A percentile compares a stretch with the other conserved stretches of the same genome.
These are phyloP conservation scores for Pogonognathellus flavescens DNA, from an alignment of 1,140 invertebrate genomes.

Conservation along the genomic window DNA sequence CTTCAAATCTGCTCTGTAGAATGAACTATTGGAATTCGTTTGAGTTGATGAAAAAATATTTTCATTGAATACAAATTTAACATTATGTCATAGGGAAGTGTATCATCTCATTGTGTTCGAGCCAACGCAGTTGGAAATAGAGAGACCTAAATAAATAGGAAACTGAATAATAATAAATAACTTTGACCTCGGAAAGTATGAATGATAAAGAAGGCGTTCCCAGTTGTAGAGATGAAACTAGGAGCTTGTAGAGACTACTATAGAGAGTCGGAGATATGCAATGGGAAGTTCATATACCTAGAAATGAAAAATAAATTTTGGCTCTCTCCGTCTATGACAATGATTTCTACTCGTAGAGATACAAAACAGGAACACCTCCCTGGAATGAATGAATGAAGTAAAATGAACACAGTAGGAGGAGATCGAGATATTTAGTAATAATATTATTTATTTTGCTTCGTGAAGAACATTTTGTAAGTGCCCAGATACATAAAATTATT, in stretches of 20 bases:
- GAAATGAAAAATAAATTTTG: not conserved
- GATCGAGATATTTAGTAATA: not conserved
- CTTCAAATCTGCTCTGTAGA: too few relatives aligned
- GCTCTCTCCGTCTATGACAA: not conserved
- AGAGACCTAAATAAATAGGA: not conserved
- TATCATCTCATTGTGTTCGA: constrained; percentile 6
- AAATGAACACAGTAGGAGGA: not conserved
- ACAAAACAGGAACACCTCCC: too few relatives aligned
- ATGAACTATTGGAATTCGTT: too few relatives aligned
- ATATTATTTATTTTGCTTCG: too few relatives aligned
- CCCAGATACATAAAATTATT: too few relatives aligned
- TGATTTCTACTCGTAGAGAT: too few relatives aligned
- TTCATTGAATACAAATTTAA: not conserved
- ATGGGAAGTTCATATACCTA: not conserved
- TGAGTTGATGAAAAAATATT: too few relatives aligned
- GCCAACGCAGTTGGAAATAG: not conserved
- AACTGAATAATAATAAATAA: not conserved
- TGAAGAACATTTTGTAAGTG: too few relatives aligned
- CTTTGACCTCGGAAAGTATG: constrained; percentile 5
- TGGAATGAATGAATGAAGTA: not conserved
- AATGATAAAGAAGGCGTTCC: constrained; percentile 16
- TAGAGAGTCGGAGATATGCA: not conserved
- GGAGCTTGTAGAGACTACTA: not conserved
- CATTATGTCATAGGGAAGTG: not conserved
- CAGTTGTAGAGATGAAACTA: not conserved